phyloP scores from a whole-genome alignment of 2,797 vertebrate species.

The Podargus strigoides region DNA sequence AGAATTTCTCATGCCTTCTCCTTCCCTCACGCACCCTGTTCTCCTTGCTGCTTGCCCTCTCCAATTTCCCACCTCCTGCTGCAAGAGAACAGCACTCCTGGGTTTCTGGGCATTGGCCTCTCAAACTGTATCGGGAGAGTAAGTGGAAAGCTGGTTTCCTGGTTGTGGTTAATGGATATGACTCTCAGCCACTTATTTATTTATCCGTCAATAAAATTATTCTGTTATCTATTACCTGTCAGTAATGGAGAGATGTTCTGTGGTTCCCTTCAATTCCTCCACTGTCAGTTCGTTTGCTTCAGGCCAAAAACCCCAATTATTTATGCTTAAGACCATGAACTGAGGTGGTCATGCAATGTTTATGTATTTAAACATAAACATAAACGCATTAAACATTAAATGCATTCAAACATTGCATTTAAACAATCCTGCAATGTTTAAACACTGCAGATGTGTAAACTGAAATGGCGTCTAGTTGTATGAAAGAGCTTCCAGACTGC shows the following conservation, averaged over 20 bases:
- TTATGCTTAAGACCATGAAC: not conserved
- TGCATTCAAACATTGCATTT: not conserved
- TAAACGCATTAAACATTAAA: not conserved
- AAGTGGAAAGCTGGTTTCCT: not conserved
- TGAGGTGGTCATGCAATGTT: not conserved
- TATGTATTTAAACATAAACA: conserved; percentile 4
- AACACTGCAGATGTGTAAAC: not conserved
- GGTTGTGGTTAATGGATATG: not conserved
- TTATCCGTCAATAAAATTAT: not conserved
- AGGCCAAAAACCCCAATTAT: not conserved
- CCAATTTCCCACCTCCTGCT: not conserved
- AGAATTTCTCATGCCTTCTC: not conserved
- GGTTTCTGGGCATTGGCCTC: not conserved
- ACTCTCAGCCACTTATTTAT: not conserved
- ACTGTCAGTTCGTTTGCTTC: not conserved
- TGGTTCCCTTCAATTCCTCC: not conserved
- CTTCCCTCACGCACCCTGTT: not conserved
- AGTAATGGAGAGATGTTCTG: not conserved
- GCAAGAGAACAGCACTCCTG: not conserved
- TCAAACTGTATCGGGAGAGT: not conserved
- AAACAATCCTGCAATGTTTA: not conserved
- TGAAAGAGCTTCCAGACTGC: not conserved
- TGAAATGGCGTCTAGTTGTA: not conserved
- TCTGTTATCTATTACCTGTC: not conserved
- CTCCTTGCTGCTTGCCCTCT: not conserved